Evolutionary conservation across 2,797 vertebrate genomes (phyloP), one percentile per base, ranked within the genome.

Genomic region (Chelonia mydas): DNA sequence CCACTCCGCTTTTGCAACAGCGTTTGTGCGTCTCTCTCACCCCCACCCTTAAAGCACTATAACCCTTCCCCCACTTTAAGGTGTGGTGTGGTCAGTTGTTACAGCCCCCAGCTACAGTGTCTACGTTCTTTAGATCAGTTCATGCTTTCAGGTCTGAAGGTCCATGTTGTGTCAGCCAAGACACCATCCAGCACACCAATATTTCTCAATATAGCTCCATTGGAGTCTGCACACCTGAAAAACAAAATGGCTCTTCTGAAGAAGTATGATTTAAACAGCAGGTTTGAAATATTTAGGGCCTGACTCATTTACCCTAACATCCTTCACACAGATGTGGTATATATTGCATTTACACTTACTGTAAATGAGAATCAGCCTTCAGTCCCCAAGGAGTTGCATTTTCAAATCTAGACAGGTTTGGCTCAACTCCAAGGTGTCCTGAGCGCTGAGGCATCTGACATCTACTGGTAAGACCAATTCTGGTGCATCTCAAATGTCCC

Each of bases 221-320:
- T 59, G 19, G n/a, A 81, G 51, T 3, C 21, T 2, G 31, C 3
- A n/a, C 68, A 50, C 41, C 47, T 50, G 65, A 37, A 37, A 65
- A 65, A 65, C 33, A 59, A 25, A 74, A 9, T 21, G 51, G 47
- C 6, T 19, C 8, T 80, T 86, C 54, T 81, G 16, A 23, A 77
- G 28, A 57, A 25, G 13, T 1, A 0, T 25, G 31, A 50, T 54
- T 91, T 84, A 41, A 94, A 81, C 9, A 76, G 47, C 61, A 65
- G 47, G 41, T 80, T 76, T 59, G 77, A 90, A 86, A 61, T 81
- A 47, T 27, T 0, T 0, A 68, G 41, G 37, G 3, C 68, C 54
- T 55, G 59, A 25, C 25, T 83, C 0, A 0, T 55, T 89, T 83
- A 41, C 45, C 21, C 50, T 37, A 2, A 53, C 81, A 19, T 21